Evolutionary conservation across 1,140 invertebrate species (phyloP).

Genomic region (Cydia strobilella): DNA sequence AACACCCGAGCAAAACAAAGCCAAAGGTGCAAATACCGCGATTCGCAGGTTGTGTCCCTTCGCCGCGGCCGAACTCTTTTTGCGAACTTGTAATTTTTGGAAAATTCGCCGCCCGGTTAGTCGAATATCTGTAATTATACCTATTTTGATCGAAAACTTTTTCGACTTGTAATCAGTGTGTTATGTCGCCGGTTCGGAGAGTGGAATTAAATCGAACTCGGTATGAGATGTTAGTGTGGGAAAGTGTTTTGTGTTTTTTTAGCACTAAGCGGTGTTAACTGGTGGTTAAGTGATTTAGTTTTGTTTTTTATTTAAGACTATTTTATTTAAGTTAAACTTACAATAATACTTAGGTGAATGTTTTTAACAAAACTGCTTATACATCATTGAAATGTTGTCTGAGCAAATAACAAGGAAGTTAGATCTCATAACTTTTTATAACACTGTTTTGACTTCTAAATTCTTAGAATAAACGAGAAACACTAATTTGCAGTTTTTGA

Average conservation of each 20-base stretch:
- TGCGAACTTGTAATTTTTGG: conserved; percentile 57
- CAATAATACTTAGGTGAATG: no score
- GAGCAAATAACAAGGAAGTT: no score
- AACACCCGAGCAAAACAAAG: conserved; percentile 1
- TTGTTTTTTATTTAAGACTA: no score
- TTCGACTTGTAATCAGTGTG: conserved; percentile 40
- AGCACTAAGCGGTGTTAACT: not conserved
- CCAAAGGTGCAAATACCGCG: not conserved
- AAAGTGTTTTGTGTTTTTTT: not conserved
- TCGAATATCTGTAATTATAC: conserved; percentile 65
- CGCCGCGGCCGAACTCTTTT: conserved; percentile 52
- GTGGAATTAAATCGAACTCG: conserved; percentile 15
- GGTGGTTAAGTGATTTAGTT: not conserved
- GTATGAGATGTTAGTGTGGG: not conserved
- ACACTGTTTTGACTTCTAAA: no score
- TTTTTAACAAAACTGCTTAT: no score
- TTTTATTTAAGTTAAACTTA: no score
- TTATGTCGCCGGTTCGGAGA: conserved; percentile 15
- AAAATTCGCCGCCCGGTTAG: conserved; percentile 56
- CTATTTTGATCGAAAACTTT: conserved; percentile 69
- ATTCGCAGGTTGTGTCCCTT: conserved; percentile 49
- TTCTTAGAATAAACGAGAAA: no score
- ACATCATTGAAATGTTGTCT: no score
- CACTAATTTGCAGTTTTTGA: no score
- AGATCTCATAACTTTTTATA: no score